Evolutionary conservation across 2,113 vertebrate genomes (phyloP).

Genomic region (Stigmatopora nigra): DNA sequence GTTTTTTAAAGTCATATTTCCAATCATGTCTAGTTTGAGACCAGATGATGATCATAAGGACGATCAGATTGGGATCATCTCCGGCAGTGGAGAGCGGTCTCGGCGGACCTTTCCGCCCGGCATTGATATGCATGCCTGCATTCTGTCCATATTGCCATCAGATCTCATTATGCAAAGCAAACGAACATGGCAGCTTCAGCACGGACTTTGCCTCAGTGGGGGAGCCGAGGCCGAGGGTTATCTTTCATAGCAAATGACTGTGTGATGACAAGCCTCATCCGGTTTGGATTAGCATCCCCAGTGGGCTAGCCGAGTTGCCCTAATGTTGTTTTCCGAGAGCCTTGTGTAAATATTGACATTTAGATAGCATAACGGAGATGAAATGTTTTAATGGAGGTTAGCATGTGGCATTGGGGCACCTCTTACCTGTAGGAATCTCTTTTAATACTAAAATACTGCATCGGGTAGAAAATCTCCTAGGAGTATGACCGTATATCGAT

Average conservation of each 20-base stretch:
- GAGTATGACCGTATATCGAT: no score
- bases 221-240: background rate
- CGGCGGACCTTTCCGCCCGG: conserved; percentile 14
- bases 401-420: background rate
- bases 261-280: conserved; percentile 7
- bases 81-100: background rate
- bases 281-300: conserved; percentile 3
- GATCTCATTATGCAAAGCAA: conserved; percentile 54
- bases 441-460: background rate
- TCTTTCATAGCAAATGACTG: conserved; percentile 23
- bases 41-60: conserved; percentile 12
- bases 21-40: background rate
- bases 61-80: background rate
- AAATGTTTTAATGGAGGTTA: background rate
- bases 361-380: background rate
- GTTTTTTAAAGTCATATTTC: background rate
- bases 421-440: no score
- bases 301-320: background rate
- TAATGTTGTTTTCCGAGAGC: conserved; percentile 3
- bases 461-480: background rate
- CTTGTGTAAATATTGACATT: conserved; percentile 4
- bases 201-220: conserved; percentile 14
- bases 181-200: conserved; percentile 43
- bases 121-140: conserved; percentile 50
- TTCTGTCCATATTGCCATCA: conserved; percentile 52